Evolutionary conservation across 2,113 vertebrate genomes (phyloP).

Genomic region (Tympanuchus pallidicinctus): DNA sequence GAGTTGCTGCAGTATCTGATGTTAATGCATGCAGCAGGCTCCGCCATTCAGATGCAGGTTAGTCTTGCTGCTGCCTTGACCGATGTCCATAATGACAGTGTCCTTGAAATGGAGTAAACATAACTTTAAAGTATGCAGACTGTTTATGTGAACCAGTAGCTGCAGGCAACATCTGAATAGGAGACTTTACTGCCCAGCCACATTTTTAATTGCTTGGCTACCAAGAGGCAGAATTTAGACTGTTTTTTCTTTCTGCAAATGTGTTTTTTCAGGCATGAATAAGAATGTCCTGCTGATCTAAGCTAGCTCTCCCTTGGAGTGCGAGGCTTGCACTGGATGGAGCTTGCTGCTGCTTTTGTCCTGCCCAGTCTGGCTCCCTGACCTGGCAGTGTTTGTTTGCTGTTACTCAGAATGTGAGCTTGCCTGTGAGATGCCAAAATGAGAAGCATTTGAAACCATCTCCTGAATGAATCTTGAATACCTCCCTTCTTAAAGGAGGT

Average conservation of each 20-base stretch:
- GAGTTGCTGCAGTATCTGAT: constrained; percentile 16
- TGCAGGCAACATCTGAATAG: constrained; percentile 1
- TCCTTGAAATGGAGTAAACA: constrained; percentile 30
- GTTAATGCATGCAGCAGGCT: constrained; percentile 34
- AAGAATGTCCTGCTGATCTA: constrained; percentile 11
- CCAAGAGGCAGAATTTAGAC: neutral
- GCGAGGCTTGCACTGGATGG: neutral
- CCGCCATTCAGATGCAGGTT: neutral
- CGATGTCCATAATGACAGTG: neutral
- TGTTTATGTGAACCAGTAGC: constrained; percentile 1
- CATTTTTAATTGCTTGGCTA: constrained; percentile 9
- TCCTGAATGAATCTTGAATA: neutral
- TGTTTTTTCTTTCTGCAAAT: constrained; percentile 6
- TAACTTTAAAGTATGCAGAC: neutral
- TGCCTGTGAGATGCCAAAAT: neutral
- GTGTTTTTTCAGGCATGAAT: neutral
- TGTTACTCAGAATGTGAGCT: neutral
- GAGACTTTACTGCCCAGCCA: constrained; percentile 22
- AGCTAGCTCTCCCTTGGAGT: neutral
- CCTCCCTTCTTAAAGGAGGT: constrained; percentile 28
- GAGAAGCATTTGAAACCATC: neutral
- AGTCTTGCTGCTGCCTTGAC: constrained; percentile 42
- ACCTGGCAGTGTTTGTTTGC: neutral
- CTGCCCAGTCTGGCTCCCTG: neutral
- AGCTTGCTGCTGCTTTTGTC: constrained; percentile 25